Evolutionary conservation across 2,797 vertebrate species (phyloP).

Genomic region (Gymnoscopelus microlampas): DNA sequence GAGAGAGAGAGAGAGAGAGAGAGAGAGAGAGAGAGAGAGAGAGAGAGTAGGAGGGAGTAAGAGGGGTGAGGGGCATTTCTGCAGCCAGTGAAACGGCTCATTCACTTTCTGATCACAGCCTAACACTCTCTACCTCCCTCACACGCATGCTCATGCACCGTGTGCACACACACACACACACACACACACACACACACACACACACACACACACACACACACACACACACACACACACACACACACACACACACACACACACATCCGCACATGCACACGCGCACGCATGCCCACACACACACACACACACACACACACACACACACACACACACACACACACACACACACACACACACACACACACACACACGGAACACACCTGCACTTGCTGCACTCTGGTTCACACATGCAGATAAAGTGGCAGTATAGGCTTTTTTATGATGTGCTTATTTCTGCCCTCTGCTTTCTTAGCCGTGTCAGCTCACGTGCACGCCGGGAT

Average conservation of each 20-base stretch:
- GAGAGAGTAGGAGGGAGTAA: slow-evolving; percentile 2
- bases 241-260: neutral
- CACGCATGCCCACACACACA: too few relatives aligned
- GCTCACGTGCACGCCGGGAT: slow-evolving; percentile 37
- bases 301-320: too few relatives aligned
- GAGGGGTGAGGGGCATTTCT: slow-evolving; percentile 11
- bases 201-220: slow-evolving; percentile 19
- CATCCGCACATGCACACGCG: too few relatives aligned
- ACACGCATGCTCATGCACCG: slow-evolving; percentile 35
- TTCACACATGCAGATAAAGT: too few relatives aligned
- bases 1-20: slow-evolving; percentile 12
- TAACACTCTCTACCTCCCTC: slow-evolving; percentile 30
- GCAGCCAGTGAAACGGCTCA: slow-evolving; percentile 76
- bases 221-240: slow-evolving; percentile 17
- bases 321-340: too few relatives aligned
- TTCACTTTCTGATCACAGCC: slow-evolving; percentile 81
- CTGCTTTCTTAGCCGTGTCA: slow-evolving; percentile 53
- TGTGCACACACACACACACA: neutral
- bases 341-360: too few relatives aligned
- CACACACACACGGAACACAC: slow-evolving; percentile 1
- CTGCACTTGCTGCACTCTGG: too few relatives aligned
- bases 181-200: slow-evolving; percentile 34
- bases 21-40: slow-evolving; percentile 14
- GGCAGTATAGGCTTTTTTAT: slow-evolving; percentile 39
- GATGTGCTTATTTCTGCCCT: slow-evolving; percentile 38